Percentiles rank a stretch among this genome's conserved stretches.
Evolutionary conservation across 2,888 invertebrate genomes (phyloP).

Genomic region (Vesta saturnalis): DNA sequence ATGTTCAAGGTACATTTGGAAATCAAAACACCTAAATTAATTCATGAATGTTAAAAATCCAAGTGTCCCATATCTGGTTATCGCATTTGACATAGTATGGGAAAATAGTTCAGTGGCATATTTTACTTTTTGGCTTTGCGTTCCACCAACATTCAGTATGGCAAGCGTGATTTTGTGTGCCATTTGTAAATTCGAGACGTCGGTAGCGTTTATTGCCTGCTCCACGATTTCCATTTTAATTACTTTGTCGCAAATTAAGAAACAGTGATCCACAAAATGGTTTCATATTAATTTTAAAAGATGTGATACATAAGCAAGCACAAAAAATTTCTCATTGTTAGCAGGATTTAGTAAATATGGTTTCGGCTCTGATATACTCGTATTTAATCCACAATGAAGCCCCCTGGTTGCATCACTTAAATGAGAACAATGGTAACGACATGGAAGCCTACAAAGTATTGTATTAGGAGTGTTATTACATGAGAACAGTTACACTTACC

Average conservation of each 20-base stretch:
- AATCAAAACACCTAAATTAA: conserved; percentile 38
- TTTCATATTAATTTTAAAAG: conserved; percentile 40
- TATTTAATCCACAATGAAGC: not conserved
- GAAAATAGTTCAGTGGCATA: not conserved
- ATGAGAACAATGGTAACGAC: not conserved
- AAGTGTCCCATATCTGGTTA: conserved; percentile 33
- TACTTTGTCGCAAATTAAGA: conserved; percentile 34
- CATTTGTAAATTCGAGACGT: conserved; percentile 39
- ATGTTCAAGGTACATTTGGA: conserved; percentile 35
- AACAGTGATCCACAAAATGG: conserved; percentile 40
- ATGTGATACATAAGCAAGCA: conserved; percentile 18
- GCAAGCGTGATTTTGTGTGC: conserved; percentile 33
- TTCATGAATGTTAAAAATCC: conserved; percentile 30
- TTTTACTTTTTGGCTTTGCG: not conserved
- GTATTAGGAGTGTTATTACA: not conserved
- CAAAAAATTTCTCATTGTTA: not conserved
- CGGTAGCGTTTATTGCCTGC: conserved; percentile 29
- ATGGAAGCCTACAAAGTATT: not conserved
- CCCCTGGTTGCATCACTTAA: not conserved
- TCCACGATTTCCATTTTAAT: conserved; percentile 38
- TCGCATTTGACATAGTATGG: conserved; percentile 23
- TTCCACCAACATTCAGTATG: conserved; percentile 4
- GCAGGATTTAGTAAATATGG: not conserved
- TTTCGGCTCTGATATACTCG: not conserved
- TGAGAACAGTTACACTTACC: not conserved